Evolutionary conservation across 2,888 invertebrate genomes (phyloP).

Genomic region (Chalcosyrphus nemorum): DNA sequence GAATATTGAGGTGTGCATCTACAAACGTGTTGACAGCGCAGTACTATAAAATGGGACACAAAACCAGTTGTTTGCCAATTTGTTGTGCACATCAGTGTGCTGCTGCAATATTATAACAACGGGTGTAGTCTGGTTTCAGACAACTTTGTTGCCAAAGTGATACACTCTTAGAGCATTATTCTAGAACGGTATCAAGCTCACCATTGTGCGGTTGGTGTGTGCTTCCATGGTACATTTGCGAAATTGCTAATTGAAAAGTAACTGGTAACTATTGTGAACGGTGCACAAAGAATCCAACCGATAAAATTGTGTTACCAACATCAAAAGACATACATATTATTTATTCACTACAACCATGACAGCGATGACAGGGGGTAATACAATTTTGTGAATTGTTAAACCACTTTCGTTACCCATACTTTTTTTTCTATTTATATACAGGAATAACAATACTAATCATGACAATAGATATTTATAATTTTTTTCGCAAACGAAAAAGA

Average conservation of each 20-base stretch:
- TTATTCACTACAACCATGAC: constrained; percentile 18
- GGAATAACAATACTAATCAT: constrained; percentile 44
- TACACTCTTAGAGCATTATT: constrained; percentile 30
- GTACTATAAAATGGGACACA: constrained; percentile 58
- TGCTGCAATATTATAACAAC: constrained; percentile 10
- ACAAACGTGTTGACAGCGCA: constrained; percentile 54
- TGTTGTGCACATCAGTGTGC: constrained; percentile 21
- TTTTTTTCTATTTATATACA: neutral
- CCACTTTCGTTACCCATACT: constrained; percentile 55
- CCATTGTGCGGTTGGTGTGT: neutral
- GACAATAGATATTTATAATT: constrained; percentile 48
- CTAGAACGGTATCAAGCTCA: constrained; percentile 38
- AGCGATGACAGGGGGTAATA: constrained; percentile 13
- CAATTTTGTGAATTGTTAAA: constrained; percentile 41
- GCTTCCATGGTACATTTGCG: constrained; percentile 25
- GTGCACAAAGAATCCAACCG: constrained; percentile 12
- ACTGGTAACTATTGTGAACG: constrained; percentile 28
- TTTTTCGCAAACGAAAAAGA: constrained; percentile 64
- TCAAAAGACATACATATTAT: neutral
- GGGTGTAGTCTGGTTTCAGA: constrained; percentile 36
- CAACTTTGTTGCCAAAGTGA: constrained; percentile 24
- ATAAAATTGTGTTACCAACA: constrained; percentile 24
- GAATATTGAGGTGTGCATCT: constrained; percentile 59
- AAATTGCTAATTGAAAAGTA: constrained; percentile 57
- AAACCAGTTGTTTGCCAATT: constrained; percentile 61